A percentile compares a stretch with the other conserved stretches of the same genome.
These are phyloP conservation scores for Argyrosomus regius DNA, from an alignment of 2,797 vertebrate species.

Conservation along the genomic window DNA sequence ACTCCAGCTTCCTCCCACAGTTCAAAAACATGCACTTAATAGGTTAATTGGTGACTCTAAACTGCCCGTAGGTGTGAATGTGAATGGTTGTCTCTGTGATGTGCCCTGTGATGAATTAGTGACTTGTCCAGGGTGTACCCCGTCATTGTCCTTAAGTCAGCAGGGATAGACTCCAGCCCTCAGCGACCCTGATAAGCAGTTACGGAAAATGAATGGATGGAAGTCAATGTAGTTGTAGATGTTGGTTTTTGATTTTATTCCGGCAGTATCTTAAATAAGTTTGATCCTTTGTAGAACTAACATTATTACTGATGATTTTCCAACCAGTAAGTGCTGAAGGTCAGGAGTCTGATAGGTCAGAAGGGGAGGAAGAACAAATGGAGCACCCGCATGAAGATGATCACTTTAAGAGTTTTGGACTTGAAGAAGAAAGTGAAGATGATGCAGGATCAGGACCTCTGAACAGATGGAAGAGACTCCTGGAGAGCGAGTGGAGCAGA, in stretches of 20 bases:
- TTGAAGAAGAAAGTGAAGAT: neutral
- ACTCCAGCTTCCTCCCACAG: no score
- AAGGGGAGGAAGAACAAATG: constrained; percentile 7
- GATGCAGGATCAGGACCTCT: neutral
- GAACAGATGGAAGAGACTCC: neutral
- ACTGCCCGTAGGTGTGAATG: no score
- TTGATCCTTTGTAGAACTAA: neutral
- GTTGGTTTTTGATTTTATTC: no score
- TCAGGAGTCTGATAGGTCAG: neutral
- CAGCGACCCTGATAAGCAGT: no score
- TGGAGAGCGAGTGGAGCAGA: constrained; percentile 41
- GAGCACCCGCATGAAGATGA: neutral
- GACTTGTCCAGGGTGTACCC: no score
- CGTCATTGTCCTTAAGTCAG: no score
- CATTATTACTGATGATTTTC: neutral
- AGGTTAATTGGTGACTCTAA: no score
- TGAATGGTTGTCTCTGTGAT: neutral
- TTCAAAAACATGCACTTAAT: neutral
- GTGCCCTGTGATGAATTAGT: no score
- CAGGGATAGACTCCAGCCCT: no score
- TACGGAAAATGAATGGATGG: no score
- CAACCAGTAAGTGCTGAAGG: neutral
- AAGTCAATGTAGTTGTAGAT: no score
- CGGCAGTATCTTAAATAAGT: no score
- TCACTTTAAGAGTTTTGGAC: neutral